These are phyloP conservation scores for Horisme vitalbata DNA, from an alignment of 2,888 invertebrate species.

Conservation along the genomic window DNA sequence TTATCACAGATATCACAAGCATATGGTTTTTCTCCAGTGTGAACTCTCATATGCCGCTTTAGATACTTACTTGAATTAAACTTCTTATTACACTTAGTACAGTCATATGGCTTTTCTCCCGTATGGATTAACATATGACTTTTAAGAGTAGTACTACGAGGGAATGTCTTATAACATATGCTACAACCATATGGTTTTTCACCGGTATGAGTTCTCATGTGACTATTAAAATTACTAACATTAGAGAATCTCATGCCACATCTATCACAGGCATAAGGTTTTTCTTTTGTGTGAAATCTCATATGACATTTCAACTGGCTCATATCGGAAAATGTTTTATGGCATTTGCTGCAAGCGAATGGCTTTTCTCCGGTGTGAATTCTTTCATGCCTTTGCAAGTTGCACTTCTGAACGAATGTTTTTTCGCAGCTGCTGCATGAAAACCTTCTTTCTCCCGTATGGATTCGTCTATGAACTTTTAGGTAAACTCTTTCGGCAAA, in stretches of 20 bases:
- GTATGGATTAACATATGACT: conserved; percentile 22
- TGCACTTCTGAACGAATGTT: conserved; percentile 21
- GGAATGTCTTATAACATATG: conserved; percentile 20
- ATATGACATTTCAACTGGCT: conserved; percentile 20
- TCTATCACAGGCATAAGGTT: conserved; percentile 24
- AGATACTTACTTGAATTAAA: conserved; percentile 22
- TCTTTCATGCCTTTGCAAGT: conserved; percentile 20
- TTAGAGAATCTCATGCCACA: conserved; percentile 22
- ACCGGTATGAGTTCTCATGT: conserved; percentile 22
- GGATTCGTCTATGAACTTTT: conserved; percentile 15
- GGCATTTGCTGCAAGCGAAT: conserved; percentile 15
- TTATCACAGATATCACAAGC: conserved; percentile 24
- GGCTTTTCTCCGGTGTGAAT: conserved; percentile 22
- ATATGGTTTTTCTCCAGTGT: conserved; percentile 19
- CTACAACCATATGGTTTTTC: conserved; percentile 20
- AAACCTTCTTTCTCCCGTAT: conserved; percentile 19
- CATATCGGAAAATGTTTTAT: conserved; percentile 22
- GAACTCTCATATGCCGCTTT: conserved; percentile 22
- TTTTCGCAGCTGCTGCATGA: conserved; percentile 17
- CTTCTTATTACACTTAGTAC: conserved; percentile 21
- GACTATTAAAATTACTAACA: conserved; percentile 19
- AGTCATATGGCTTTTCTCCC: conserved; percentile 19
- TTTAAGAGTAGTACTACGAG: conserved; percentile 22
- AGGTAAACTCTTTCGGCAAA: conserved; percentile 20
- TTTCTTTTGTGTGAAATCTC: conserved; percentile 22